Evolutionary conservation across 2,888 invertebrate genomes (phyloP), one percentile per base, ranked within the genome.

Genomic region (Brachynemurus nebulosus): DNA sequence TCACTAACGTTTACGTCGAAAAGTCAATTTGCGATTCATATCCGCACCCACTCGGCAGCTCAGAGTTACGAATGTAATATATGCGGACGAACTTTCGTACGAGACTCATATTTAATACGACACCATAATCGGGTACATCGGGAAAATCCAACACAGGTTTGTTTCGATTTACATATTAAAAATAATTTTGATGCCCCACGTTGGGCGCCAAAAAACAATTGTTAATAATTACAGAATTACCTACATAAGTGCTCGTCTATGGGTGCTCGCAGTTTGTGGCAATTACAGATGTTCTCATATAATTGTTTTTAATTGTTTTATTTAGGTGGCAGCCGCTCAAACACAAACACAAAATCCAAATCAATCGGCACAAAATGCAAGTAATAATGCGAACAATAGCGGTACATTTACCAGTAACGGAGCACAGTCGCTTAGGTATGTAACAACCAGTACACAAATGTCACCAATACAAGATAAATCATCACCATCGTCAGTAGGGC

Each of bases 91-190:
- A 78, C 77, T 40, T 85, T 85, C 60, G 78, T 80, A 48, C 71
- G 81, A 54, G 81, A 84, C 66, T 80, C 81, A 60, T 83, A 82
- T 66, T 70, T 85, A 50, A 83, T 84, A 59, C 69, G 82, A 54
- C 84, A 85, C 62, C 78, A 78, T 65, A 80, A 81, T 63, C 76
- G 80, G 54, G 80, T 82, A 50, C 83, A 83, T 60, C 77, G 44
- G 8, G 35, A 35, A 19, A 37, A 37, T 20, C 37, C 18, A 37
- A 37, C 12, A 11, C 37, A 37, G 37, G 37, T 37, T 12, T 18
- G 18, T 30, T n/a, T n/a, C n/a, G n/a, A n/a, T n/a, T n/a, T n/a
- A n/a, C n/a, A n/a, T n/a, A n/a, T n/a, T n/a, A n/a, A n/a, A n/a
- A n/a, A n/a, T n/a, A n/a, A n/a, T n/a, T n/a, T n/a, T n/a, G n/a